Evolutionary conservation across 2,113 vertebrate genomes (phyloP).

Genomic region (Ictalurus punctatus): DNA sequence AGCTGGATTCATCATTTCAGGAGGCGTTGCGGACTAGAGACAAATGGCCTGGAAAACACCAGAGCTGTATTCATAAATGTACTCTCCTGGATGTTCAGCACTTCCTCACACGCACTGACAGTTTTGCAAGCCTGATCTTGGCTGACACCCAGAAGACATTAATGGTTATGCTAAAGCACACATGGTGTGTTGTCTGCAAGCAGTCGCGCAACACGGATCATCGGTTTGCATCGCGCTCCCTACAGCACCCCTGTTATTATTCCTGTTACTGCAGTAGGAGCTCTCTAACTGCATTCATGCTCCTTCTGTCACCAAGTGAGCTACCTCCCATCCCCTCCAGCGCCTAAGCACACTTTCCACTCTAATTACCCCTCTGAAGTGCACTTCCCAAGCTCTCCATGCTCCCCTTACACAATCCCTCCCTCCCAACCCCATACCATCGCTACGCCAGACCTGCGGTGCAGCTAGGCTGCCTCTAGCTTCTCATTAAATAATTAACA

Average conservation of each 20-base stretch:
- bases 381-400: slow-evolving; percentile 24
- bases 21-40: slow-evolving; percentile 42
- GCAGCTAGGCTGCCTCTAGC: slow-evolving; percentile 34
- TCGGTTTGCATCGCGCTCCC: slow-evolving; percentile 26
- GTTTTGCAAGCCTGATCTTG: slow-evolving; percentile 8
- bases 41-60: slow-evolving; percentile 59
- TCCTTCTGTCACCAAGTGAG: slow-evolving; percentile 53
- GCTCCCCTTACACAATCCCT: background rate
- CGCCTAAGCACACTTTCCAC: slow-evolving; percentile 40
- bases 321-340: slow-evolving; percentile 42
- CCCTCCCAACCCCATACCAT: slow-evolving; percentile 20
- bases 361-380: slow-evolving; percentile 56
- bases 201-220: slow-evolving; percentile 34
- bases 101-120: slow-evolving; percentile 6
- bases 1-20: slow-evolving; percentile 52
- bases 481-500: slow-evolving; percentile 63
- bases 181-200: slow-evolving; percentile 20
- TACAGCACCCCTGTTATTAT: slow-evolving; percentile 26
- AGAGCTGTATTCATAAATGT: slow-evolving; percentile 7
- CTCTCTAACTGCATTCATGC: slow-evolving; percentile 25
- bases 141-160: slow-evolving; percentile 23
- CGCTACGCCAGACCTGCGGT: slow-evolving; percentile 50
- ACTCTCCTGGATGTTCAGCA: slow-evolving; percentile 4
- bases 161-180: slow-evolving; percentile 5
- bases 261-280: slow-evolving; percentile 31